A percentile compares a stretch with the other conserved stretches of the same genome.
Conservation (phyloP, 2,888 invertebrate species). For the Tinea semifulvella region DNA sequence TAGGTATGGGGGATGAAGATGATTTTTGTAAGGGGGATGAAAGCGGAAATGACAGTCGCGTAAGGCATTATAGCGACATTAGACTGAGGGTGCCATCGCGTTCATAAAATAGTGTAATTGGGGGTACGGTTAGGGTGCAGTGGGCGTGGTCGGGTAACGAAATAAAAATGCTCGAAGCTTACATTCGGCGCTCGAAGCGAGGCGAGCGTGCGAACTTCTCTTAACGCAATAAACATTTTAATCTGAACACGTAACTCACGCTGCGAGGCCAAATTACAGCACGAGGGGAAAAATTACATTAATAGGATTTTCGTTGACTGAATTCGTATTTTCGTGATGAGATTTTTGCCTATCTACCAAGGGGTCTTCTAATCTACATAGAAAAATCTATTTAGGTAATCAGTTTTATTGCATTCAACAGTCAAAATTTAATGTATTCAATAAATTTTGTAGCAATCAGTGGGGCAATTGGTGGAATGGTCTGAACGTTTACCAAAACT, state of each 20-base stretch:
- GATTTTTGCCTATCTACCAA: no score
- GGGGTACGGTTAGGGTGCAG: slow-evolving; percentile 25
- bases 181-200: slow-evolving; percentile 30
- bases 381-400: no score
- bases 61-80: slow-evolving; percentile 49
- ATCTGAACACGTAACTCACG: slow-evolving; percentile 63
- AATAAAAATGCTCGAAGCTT: slow-evolving; percentile 54
- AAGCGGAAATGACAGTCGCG: slow-evolving; percentile 51
- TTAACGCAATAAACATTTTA: slow-evolving; percentile 66
- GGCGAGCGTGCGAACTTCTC: slow-evolving; percentile 59
- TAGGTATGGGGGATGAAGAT: neutral
- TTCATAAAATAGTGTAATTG: slow-evolving; percentile 49
- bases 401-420: no score
- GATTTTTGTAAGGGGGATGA: slow-evolving; percentile 25
- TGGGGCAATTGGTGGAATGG: no score
- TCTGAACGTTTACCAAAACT: no score
- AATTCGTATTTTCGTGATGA: neutral
- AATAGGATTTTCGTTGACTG: slow-evolving; percentile 8
- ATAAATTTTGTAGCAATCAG: no score
- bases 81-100: slow-evolving; percentile 50
- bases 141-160: slow-evolving; percentile 54
- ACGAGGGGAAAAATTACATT: slow-evolving; percentile 26
- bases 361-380: no score
- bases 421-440: no score
- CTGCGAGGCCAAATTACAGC: slow-evolving; percentile 59